Evolutionary conservation across 2,797 vertebrate species (phyloP).

Genomic region (Propithecus perrieri): DNA sequence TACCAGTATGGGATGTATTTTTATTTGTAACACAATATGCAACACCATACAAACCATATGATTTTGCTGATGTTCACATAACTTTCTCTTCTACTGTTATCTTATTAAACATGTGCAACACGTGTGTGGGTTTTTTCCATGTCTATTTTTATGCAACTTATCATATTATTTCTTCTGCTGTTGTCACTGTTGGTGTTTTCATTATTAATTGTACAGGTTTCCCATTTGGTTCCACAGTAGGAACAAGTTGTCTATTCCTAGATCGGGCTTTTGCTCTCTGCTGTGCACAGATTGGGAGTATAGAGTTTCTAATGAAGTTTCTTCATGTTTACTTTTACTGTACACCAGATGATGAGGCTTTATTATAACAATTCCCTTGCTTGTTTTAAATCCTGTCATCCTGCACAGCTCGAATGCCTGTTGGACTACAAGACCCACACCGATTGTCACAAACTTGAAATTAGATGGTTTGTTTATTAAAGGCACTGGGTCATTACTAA

Average conservation of each 20-base stretch:
- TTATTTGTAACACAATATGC: background rate
- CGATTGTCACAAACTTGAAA: slow-evolving; percentile 58
- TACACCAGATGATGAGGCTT: slow-evolving; percentile 47
- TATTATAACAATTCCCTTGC: slow-evolving; percentile 67
- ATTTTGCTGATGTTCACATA: background rate
- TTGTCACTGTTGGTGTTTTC: background rate
- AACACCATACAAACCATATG: background rate
- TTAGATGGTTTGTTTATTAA: slow-evolving; percentile 39
- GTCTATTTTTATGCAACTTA: background rate
- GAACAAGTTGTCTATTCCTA: background rate
- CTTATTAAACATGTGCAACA: background rate
- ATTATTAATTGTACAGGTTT: slow-evolving; percentile 12
- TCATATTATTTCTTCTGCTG: background rate
- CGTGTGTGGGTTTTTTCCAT: background rate
- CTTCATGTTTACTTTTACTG: slow-evolving; percentile 54
- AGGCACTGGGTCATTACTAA: background rate
- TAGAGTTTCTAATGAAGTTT: slow-evolving; percentile 50
- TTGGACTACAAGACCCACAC: slow-evolving; percentile 39
- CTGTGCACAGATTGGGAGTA: background rate
- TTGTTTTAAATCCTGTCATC: slow-evolving; percentile 70
- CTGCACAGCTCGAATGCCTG: background rate
- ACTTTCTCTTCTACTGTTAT: background rate
- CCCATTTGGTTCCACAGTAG: slow-evolving; percentile 17
- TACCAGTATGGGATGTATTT: background rate
- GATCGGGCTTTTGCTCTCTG: background rate